These are phyloP conservation scores for Scaptodrosophila latifasciaeformis DNA, from an alignment of 2,888 invertebrate species.

Conservation along the genomic window DNA sequence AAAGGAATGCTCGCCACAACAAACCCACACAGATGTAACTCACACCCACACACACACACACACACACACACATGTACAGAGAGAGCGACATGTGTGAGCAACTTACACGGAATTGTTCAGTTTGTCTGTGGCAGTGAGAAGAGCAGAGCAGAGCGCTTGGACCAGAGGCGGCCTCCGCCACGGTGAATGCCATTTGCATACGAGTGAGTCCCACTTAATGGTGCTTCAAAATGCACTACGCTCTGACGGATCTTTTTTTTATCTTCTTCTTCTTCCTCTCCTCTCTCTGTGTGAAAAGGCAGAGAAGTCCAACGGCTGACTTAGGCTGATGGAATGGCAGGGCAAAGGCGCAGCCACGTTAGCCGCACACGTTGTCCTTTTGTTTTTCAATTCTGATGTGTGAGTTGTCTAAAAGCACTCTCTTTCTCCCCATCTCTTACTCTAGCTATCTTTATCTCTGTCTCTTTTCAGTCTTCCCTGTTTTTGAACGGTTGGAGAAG, in stretches of 20 bases:
- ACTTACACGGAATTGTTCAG: conserved; percentile 58
- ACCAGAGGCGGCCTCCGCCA: conserved; percentile 7
- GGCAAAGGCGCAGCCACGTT: too few species aligned
- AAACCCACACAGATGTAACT: conserved; percentile 20
- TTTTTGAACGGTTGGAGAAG: neutral
- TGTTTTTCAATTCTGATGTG: too few species aligned
- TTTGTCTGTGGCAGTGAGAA: conserved; percentile 48
- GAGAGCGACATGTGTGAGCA: conserved; percentile 30
- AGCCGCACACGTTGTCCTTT: too few species aligned
- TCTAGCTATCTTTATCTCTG: neutral
- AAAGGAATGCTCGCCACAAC: conserved; percentile 50
- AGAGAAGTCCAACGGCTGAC: too few species aligned
- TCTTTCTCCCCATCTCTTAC: neutral
- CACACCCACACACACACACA: too few species aligned
- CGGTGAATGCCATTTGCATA: conserved; percentile 1
- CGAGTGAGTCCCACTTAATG: neutral
- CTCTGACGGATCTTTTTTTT: too few species aligned
- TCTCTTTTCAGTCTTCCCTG: neutral
- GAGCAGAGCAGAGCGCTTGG: conserved; percentile 45
- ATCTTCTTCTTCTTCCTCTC: too few species aligned
- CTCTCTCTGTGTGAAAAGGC: too few species aligned
- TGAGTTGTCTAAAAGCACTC: too few species aligned
- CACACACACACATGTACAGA: conserved; percentile 38
- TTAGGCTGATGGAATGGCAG: too few species aligned
- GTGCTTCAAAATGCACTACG: too few species aligned